phyloP scores from a whole-genome alignment of 23 tunicate genomes.

The Clavelina lepadiformis region DNA sequence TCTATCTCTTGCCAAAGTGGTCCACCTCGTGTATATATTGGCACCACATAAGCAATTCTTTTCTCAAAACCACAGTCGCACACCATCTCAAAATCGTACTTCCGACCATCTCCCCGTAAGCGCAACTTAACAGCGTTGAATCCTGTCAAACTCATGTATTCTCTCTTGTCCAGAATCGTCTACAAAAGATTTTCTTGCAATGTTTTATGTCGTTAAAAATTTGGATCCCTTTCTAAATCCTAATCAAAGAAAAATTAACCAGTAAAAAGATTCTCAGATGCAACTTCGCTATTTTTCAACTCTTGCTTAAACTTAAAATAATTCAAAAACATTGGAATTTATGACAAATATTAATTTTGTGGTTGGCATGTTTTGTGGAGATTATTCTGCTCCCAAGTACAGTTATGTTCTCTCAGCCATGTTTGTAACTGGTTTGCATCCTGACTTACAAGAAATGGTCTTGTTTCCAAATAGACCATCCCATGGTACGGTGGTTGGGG shows the following conservation, averaged over 20 bases:
- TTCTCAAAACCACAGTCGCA: constrained; percentile 26
- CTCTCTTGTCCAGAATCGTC: constrained; percentile 36
- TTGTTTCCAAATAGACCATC: constrained; percentile 61
- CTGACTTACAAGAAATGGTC: constrained; percentile 75
- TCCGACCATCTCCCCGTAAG: constrained; percentile 90
- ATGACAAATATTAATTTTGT: too few relatives aligned
- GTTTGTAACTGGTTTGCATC: too few relatives aligned
- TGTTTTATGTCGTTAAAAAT: not conserved
- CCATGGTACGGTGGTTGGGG: constrained; percentile 22
- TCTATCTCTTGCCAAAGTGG: constrained; percentile 83
- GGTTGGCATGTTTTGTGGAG: too few relatives aligned
- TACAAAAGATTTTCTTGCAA: too few relatives aligned
- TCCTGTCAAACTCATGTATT: constrained; percentile 27
- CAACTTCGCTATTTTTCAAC: not conserved
- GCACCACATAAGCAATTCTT: constrained; percentile 22
- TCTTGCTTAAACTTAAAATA: not conserved
- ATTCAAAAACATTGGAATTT: not conserved
- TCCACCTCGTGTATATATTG: constrained; percentile 90
- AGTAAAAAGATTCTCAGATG: too few relatives aligned
- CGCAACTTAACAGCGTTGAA: constrained; percentile 80
- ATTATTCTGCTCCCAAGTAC: too few relatives aligned
- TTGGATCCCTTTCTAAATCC: not conserved
- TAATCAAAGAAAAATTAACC: too few relatives aligned
- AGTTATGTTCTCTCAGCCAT: too few relatives aligned
- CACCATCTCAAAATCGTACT: constrained; percentile 59